Evolutionary conservation across 2,113 vertebrate genomes (phyloP).

Genomic region (Zosterops lateralis): DNA sequence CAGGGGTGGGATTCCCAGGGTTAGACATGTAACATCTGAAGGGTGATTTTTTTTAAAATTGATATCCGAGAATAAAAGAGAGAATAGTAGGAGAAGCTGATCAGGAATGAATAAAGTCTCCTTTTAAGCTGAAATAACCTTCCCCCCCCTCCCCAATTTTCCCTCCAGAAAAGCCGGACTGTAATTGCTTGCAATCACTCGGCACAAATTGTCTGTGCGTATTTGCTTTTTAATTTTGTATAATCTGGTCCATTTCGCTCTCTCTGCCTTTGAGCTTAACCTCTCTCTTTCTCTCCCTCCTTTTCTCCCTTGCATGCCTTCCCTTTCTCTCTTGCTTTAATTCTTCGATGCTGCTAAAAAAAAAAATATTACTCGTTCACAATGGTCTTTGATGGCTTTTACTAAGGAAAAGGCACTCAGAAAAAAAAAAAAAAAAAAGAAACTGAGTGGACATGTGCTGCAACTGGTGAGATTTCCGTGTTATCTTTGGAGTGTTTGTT

Average conservation of each 20-base stretch:
- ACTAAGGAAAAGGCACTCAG: slow-evolving; percentile 68
- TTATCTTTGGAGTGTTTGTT: slow-evolving; percentile 54
- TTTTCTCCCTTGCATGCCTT: slow-evolving; percentile 27
- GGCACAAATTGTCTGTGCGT: slow-evolving; percentile 83
- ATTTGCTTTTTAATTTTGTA: slow-evolving; percentile 90
- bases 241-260: slow-evolving; percentile 86
- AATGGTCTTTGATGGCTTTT: slow-evolving; percentile 72
- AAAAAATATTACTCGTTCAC: slow-evolving; percentile 69
- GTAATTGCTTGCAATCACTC: slow-evolving; percentile 86
- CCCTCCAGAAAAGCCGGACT: slow-evolving; percentile 81
- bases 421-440: slow-evolving; percentile 33
- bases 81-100: slow-evolving; percentile 81
- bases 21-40: slow-evolving; percentile 77
- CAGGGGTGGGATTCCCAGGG: slow-evolving; percentile 77
- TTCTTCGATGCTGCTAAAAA: slow-evolving; percentile 68
- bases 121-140: slow-evolving; percentile 81
- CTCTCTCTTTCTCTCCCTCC: slow-evolving; percentile 62
- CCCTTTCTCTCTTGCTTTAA: slow-evolving; percentile 62
- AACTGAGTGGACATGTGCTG: slow-evolving; percentile 29
- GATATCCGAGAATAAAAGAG: slow-evolving; percentile 82
- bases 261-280: slow-evolving; percentile 83
- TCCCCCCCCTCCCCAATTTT: slow-evolving; percentile 71
- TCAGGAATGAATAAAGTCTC: slow-evolving; percentile 86
- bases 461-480: slow-evolving; percentile 57
- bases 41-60: slow-evolving; percentile 78